Evolutionary conservation across 2,888 invertebrate species (phyloP).

Genomic region (Pemphredon lugubris): DNA sequence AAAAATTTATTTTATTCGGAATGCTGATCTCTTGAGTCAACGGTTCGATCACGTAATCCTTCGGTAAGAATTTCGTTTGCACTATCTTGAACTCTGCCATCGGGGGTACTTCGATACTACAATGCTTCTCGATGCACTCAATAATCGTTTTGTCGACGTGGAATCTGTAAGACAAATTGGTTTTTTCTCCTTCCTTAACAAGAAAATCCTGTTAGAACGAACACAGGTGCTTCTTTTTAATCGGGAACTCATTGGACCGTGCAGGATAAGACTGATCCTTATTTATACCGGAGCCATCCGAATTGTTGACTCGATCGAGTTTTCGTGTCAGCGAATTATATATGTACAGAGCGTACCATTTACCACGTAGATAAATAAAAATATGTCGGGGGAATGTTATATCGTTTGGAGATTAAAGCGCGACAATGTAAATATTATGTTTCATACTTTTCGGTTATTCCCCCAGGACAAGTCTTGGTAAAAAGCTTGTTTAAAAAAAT

Average conservation of each 20-base stretch:
- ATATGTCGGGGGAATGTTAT: too few species aligned
- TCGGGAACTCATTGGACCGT: not conserved
- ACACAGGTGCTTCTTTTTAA: not conserved
- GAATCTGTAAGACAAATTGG: constrained; percentile 71
- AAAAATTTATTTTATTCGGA: constrained; percentile 43
- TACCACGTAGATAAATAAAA: too few species aligned
- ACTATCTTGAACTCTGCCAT: constrained; percentile 78
- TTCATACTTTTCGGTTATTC: too few species aligned
- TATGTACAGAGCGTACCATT: too few species aligned
- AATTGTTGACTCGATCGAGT: too few species aligned
- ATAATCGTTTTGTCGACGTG: constrained; percentile 80
- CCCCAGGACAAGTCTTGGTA: too few species aligned
- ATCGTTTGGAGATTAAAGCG: too few species aligned
- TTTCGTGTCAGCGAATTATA: too few species aligned
- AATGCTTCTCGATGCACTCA: constrained; percentile 79
- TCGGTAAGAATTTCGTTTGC: constrained; percentile 77
- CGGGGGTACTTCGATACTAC: constrained; percentile 80
- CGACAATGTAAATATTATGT: too few species aligned
- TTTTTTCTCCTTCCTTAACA: not conserved
- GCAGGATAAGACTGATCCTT: too few species aligned
- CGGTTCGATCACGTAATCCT: constrained; percentile 80
- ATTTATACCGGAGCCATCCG: too few species aligned
- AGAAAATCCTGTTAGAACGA: not conserved
- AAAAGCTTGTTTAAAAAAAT: too few species aligned
- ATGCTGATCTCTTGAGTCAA: constrained; percentile 57